A percentile compares a stretch with the other conserved stretches of the same genome.
These are phyloP conservation scores for Corapipo altera DNA, from an alignment of 2,113 vertebrate species.

Conservation along the genomic window DNA sequence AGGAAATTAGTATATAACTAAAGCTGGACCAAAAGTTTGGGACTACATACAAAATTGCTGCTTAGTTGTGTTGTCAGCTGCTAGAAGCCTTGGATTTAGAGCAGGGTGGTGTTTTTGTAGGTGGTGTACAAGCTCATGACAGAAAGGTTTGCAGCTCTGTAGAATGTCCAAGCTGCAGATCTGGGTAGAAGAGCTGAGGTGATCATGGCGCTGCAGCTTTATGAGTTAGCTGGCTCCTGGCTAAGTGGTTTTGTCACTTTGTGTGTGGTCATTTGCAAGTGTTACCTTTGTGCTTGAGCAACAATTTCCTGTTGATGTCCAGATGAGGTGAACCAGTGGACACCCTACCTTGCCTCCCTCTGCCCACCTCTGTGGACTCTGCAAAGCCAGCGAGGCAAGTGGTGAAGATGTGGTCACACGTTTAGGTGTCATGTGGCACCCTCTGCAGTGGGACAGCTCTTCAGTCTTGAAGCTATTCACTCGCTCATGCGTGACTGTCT, in stretches of 20 bases:
- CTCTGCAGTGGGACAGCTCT: not conserved
- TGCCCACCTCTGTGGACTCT: not conserved
- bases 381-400: not conserved
- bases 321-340: too few relatives aligned
- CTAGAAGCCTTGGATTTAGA: not conserved
- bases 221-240: not conserved
- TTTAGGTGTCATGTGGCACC: rapidly evolving
- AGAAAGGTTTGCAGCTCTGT: not conserved
- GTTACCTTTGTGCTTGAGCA: rapidly evolving
- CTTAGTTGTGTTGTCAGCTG: not conserved
- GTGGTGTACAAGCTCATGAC: rapidly evolving
- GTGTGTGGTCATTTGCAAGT: rapidly evolving
- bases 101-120: rapidly evolving
- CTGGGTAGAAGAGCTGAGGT: not conserved
- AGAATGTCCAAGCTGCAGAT: not conserved
- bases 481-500: rapidly evolving
- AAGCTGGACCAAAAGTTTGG: not conserved
- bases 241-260: not conserved
- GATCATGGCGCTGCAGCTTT: not conserved
- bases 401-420: rapidly evolving
- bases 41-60: rapidly evolving
- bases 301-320: not conserved
- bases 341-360: not conserved
- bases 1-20: not conserved
- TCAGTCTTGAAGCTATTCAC: not conserved